A percentile compares a stretch with the other conserved stretches of the same genome.
Conservation (phyloP, 2,888 invertebrate genomes). For the Dasysyrphus albostriatus region DNA sequence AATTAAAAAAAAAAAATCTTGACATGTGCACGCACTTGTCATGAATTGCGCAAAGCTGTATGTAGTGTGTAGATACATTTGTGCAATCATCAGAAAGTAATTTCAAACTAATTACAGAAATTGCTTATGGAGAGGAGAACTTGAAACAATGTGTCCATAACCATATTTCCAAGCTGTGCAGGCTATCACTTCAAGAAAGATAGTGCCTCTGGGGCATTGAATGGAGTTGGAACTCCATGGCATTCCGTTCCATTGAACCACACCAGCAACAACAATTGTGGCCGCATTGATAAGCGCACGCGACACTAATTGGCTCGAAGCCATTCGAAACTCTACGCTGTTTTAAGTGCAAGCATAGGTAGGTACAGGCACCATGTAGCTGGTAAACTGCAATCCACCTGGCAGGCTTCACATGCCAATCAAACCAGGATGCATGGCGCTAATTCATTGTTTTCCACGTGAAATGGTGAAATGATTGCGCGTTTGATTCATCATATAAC, state of each 20-base stretch:
- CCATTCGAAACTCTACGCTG: constrained; percentile 44
- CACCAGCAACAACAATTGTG: constrained; percentile 36
- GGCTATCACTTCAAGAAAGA: constrained; percentile 45
- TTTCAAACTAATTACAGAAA: constrained; percentile 75
- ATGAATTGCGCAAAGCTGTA: constrained; percentile 77
- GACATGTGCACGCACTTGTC: constrained; percentile 81
- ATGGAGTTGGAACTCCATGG: constrained; percentile 34
- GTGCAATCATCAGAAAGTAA: constrained; percentile 73
- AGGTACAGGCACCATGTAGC: not conserved
- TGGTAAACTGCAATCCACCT: constrained; percentile 63
- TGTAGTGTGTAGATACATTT: constrained; percentile 76
- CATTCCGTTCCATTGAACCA: constrained; percentile 57
- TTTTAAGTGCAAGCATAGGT: constrained; percentile 25
- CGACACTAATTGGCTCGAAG: constrained; percentile 72
- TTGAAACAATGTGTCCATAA: constrained; percentile 68
- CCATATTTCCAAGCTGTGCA: constrained; percentile 47
- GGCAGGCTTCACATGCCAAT: constrained; percentile 75
- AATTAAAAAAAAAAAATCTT: constrained; percentile 79
- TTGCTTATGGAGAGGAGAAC: constrained; percentile 49
- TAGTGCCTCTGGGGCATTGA: constrained; percentile 36
- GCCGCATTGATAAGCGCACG: constrained; percentile 74
- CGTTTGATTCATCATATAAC: not conserved
- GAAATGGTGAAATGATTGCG: constrained; percentile 43
- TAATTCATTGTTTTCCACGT: constrained; percentile 70
- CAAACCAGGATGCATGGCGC: constrained; percentile 72